A percentile compares a stretch with the other conserved stretches of the same genome.
Conservation (phyloP, 2,888 invertebrate genomes). For the Habroteleia sp. region DNA sequence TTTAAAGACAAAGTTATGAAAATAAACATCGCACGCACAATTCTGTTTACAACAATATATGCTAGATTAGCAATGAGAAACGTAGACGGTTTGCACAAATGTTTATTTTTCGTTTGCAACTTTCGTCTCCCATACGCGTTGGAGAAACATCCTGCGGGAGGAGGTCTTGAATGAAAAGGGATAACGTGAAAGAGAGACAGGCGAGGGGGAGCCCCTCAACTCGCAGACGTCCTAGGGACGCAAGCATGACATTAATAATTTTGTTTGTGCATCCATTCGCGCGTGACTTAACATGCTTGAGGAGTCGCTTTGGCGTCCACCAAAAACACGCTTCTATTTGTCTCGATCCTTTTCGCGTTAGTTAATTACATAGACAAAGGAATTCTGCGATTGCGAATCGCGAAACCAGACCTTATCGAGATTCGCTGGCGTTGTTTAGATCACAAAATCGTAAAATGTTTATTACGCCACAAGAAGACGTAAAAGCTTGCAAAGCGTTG, state of each 20-base stretch:
- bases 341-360: conserved; percentile 32
- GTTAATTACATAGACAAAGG: conserved; percentile 52
- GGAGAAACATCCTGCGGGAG: conserved; percentile 43
- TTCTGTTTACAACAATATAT: neutral
- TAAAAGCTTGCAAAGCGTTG: neutral
- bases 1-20: conserved; percentile 1
- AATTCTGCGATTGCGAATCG: conserved; percentile 21
- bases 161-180: conserved; percentile 25
- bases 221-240: conserved; percentile 44
- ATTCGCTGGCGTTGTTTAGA: conserved; percentile 2
- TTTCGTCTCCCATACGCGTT: conserved; percentile 31
- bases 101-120: conserved; percentile 45
- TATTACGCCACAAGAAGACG: conserved; percentile 20
- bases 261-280: conserved; percentile 57
- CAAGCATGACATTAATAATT: conserved; percentile 56
- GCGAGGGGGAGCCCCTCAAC: conserved; percentile 8
- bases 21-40: conserved; percentile 5
- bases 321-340: conserved; percentile 35
- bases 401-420: conserved; percentile 11
- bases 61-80: conserved; percentile 15
- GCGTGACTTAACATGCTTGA: conserved; percentile 58
- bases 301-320: conserved; percentile 58
- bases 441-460: conserved; percentile 39
- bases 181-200: conserved; percentile 12
- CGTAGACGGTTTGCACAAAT: conserved; percentile 30